Conservation (phyloP, 1,140 invertebrate genomes). For the Leptinotarsa undecemlineata region DNA sequence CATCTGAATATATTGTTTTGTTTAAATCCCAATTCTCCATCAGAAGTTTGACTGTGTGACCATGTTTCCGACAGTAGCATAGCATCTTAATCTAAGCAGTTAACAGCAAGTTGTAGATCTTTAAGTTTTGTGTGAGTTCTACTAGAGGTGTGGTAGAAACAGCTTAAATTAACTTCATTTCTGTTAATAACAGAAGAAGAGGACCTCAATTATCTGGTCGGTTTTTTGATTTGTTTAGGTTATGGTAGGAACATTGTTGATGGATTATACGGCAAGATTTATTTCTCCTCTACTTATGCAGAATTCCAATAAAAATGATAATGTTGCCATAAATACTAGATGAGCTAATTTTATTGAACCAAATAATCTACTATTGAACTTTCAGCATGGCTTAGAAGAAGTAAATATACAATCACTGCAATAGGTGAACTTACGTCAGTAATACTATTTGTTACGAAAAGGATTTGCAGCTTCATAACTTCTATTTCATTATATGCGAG, state of each 20-base stretch:
- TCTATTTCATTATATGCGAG: too few relatives aligned
- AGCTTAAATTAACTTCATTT: background rate
- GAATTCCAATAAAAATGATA: background rate
- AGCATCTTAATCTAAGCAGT: slow-evolving; percentile 6
- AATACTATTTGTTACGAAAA: too few relatives aligned
- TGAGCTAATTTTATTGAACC: too few relatives aligned
- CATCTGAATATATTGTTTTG: slow-evolving; percentile 6
- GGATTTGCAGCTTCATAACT: too few relatives aligned
- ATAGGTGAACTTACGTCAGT: too few relatives aligned
- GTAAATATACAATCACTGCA: too few relatives aligned
- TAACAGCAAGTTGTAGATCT: slow-evolving; percentile 11
- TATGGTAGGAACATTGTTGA: too few relatives aligned
- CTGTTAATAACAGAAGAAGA: background rate
- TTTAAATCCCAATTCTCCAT: slow-evolving; percentile 5
- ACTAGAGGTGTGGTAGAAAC: background rate
- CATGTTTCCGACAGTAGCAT: slow-evolving; percentile 4
- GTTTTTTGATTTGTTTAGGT: too few relatives aligned
- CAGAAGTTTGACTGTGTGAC: background rate
- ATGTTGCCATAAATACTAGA: background rate
- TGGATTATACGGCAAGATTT: background rate
- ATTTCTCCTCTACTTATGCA: background rate
- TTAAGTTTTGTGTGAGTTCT: background rate
- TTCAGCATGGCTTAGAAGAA: too few relatives aligned
- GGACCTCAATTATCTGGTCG: background rate
- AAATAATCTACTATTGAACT: too few relatives aligned